phyloP scores from a whole-genome alignment of 2,797 vertebrate genomes.

The Karalla daura region DNA sequence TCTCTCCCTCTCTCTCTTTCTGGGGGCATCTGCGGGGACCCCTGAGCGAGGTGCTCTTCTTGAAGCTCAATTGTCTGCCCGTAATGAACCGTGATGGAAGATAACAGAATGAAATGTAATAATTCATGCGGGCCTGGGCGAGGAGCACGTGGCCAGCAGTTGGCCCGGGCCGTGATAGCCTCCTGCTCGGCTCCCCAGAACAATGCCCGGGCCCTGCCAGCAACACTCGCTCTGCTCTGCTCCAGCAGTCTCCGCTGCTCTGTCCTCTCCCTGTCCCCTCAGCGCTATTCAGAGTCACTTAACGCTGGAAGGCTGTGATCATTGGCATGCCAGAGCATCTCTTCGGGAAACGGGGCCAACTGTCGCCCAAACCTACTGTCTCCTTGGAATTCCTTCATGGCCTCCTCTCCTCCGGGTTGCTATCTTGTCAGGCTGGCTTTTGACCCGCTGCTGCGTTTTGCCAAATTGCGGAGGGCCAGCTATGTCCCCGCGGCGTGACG shows the following conservation, averaged over 20 bases:
- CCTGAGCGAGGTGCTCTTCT: conserved; percentile 82
- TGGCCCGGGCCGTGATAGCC: conserved; percentile 67
- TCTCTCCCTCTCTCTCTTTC: conserved; percentile 54
- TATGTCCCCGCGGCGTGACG: neutral
- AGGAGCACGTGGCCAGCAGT: conserved; percentile 80
- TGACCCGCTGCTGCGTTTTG: conserved; percentile 35
- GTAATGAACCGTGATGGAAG: conserved; percentile 87
- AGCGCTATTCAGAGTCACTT: conserved; percentile 73
- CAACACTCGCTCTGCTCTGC: conserved; percentile 63
- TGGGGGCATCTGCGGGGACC: conserved; percentile 83
- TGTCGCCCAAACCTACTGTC: conserved; percentile 45
- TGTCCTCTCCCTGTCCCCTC: conserved; percentile 47
- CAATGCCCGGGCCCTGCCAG: conserved; percentile 63
- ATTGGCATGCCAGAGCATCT: conserved; percentile 70
- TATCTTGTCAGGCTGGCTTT: conserved; percentile 38
- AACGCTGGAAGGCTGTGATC: conserved; percentile 67
- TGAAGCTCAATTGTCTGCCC: conserved; percentile 82
- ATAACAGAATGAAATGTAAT: conserved; percentile 85
- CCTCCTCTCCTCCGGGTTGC: conserved; percentile 37
- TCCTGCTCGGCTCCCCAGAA: conserved; percentile 62
- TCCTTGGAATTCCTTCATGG: conserved; percentile 55
- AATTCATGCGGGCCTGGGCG: conserved; percentile 76
- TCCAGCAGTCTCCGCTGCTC: conserved; percentile 67
- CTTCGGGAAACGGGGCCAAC: conserved; percentile 71
- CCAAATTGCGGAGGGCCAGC: conserved; percentile 29